These are phyloP conservation scores for Leptosomus discolor DNA, from an alignment of 2,113 vertebrate genomes.

Conservation along the genomic window DNA sequence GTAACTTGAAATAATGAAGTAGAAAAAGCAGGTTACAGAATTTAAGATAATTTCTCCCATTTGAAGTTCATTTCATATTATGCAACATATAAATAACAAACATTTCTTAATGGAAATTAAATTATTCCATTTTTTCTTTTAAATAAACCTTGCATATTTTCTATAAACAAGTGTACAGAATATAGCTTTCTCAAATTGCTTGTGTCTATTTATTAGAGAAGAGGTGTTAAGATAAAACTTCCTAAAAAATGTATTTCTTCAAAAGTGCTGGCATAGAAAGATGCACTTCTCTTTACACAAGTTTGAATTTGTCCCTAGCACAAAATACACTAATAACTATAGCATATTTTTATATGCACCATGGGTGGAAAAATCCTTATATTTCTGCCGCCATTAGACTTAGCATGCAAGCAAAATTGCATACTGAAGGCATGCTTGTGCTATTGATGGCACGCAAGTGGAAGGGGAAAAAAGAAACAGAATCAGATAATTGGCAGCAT, in stretches of 20 bases:
- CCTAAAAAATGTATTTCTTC: background rate
- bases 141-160: background rate
- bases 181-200: background rate
- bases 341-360: background rate
- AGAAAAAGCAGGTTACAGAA: background rate
- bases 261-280: background rate
- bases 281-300: background rate
- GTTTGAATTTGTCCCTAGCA: background rate
- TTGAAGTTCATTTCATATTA: background rate
- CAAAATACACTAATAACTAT: fast-evolving
- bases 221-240: background rate
- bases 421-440: background rate
- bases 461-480: background rate
- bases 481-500: background rate
- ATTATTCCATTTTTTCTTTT: background rate
- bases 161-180: background rate
- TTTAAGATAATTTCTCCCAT: background rate
- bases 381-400: background rate
- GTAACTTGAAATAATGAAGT: background rate
- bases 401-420: background rate
- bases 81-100: background rate
- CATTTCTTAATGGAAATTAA: background rate
- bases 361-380: background rate
- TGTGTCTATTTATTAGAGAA: background rate
- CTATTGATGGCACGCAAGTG: background rate